A percentile compares a stretch with the other conserved stretches of the same genome.
Evolutionary conservation across 2,888 invertebrate genomes (phyloP).

Genomic region (Pegoplata infirma): DNA sequence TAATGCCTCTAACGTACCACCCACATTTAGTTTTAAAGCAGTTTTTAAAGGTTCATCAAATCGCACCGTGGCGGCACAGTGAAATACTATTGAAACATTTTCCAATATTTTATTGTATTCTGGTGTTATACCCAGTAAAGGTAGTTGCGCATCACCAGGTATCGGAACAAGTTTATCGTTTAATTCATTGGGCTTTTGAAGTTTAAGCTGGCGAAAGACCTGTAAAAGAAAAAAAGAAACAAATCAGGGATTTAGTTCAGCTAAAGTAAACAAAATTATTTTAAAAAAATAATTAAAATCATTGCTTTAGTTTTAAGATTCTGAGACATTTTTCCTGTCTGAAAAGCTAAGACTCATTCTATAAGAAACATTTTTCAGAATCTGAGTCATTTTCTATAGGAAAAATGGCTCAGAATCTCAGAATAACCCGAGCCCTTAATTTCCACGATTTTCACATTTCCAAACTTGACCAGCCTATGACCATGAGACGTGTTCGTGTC

Average conservation of each 20-base stretch:
- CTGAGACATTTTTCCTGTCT: too few relatives aligned
- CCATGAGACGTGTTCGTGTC: too few relatives aligned
- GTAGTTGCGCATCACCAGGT: slow-evolving; percentile 69
- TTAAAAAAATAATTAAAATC: too few relatives aligned
- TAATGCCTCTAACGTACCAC: slow-evolving; percentile 82
- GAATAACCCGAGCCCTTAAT: too few relatives aligned
- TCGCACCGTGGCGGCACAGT: slow-evolving; percentile 88
- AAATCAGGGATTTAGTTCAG: slow-evolving; percentile 64
- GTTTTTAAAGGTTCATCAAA: slow-evolving; percentile 88
- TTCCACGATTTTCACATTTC: too few relatives aligned
- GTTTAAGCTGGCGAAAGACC: slow-evolving; percentile 69
- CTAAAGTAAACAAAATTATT: too few relatives aligned
- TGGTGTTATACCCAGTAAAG: slow-evolving; percentile 69
- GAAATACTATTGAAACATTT: slow-evolving; percentile 84
- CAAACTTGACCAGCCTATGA: too few relatives aligned
- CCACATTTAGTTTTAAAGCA: slow-evolving; percentile 82
- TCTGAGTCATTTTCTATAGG: too few relatives aligned
- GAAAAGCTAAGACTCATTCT: too few relatives aligned
- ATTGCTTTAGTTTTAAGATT: too few relatives aligned
- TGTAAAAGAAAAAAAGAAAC: slow-evolving; percentile 19
- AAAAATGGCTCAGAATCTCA: too few relatives aligned
- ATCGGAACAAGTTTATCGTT: slow-evolving; percentile 69
- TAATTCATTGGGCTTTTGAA: slow-evolving; percentile 67
- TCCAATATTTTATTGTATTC: slow-evolving; percentile 69
- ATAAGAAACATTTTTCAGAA: too few relatives aligned